A percentile compares a stretch with the other conserved stretches of the same genome.
Evolutionary conservation across 2,888 invertebrate species (phyloP).

Genomic region (Creontiades dilutus): DNA sequence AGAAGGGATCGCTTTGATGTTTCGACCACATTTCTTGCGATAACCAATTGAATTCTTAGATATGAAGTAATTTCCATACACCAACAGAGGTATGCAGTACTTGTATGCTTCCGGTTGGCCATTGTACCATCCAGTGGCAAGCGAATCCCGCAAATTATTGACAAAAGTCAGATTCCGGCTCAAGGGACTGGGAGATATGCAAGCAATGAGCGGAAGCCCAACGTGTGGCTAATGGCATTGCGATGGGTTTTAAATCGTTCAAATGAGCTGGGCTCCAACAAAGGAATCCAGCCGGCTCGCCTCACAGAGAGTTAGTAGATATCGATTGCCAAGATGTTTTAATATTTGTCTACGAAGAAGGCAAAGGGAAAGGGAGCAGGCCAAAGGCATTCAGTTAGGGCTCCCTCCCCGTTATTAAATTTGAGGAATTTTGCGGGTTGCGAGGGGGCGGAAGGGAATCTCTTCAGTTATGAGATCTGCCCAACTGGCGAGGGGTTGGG

Average conservation of each 20-base stretch:
- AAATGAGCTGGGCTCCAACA: slow-evolving; percentile 29
- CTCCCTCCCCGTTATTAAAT: slow-evolving; percentile 63
- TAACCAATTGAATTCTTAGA: too few species aligned
- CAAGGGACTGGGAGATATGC: background rate
- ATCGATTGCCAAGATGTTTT: slow-evolving; percentile 53
- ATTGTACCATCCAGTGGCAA: too few species aligned
- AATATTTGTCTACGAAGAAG: slow-evolving; percentile 51
- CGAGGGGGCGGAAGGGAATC: background rate
- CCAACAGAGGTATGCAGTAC: too few species aligned
- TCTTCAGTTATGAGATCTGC: slow-evolving; percentile 54
- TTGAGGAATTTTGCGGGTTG: slow-evolving; percentile 69
- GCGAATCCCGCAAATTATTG: too few species aligned
- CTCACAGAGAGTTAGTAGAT: slow-evolving; percentile 28
- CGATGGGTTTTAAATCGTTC: slow-evolving; percentile 13
- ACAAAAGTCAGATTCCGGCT: too few species aligned
- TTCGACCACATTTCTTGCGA: too few species aligned
- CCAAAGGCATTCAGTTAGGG: slow-evolving; percentile 44
- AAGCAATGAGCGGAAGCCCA: background rate
- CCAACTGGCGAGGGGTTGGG: background rate
- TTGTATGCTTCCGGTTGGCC: too few species aligned
- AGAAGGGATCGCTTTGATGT: too few species aligned
- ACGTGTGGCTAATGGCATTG: slow-evolving; percentile 17
- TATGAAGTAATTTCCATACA: too few species aligned
- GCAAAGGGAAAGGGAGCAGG: background rate
- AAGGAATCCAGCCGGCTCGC: background rate